phyloP scores from a whole-genome alignment of 1,140 invertebrate species.

The Papilio helenus region DNA sequence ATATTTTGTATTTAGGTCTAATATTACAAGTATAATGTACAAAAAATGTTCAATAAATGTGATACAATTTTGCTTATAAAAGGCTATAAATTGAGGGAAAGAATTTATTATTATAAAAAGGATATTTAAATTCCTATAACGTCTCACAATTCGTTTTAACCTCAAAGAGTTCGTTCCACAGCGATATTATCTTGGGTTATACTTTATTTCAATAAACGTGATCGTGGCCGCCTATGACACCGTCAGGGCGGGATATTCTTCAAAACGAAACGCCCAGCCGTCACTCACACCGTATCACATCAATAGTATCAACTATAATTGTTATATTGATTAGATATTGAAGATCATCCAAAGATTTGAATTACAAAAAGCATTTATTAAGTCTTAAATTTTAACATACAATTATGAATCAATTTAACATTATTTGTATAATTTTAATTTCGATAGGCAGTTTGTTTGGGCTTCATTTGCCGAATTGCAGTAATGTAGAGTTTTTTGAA shows the following conservation, averaged over 20 bases:
- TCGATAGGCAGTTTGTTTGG: conserved; percentile 44
- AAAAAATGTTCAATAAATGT: background rate
- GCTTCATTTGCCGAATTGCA: conserved; percentile 59
- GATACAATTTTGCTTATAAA: background rate
- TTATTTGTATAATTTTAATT: conserved; percentile 3
- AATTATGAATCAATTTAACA: background rate
- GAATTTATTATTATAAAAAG: conserved; percentile 15
- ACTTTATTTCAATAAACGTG: conserved; percentile 27
- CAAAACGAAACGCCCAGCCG: conserved; percentile 3
- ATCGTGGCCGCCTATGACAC: conserved; percentile 11
- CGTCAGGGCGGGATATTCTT: conserved; percentile 7
- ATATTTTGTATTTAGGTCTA: background rate
- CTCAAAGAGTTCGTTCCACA: conserved; percentile 19
- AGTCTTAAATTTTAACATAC: too few relatives aligned
- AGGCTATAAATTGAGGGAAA: background rate
- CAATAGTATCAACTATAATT: background rate
- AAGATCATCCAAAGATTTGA: background rate
- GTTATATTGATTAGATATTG: background rate
- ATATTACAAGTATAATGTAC: background rate
- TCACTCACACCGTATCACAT: background rate
- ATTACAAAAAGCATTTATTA: too few relatives aligned
- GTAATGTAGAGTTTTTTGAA: conserved; percentile 61
- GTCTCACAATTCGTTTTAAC: conserved; percentile 19
- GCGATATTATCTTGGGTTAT: background rate
- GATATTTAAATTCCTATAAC: conserved; percentile 24